phyloP scores from a whole-genome alignment of 2,797 vertebrate genomes.

The Gambusia yucatana region DNA sequence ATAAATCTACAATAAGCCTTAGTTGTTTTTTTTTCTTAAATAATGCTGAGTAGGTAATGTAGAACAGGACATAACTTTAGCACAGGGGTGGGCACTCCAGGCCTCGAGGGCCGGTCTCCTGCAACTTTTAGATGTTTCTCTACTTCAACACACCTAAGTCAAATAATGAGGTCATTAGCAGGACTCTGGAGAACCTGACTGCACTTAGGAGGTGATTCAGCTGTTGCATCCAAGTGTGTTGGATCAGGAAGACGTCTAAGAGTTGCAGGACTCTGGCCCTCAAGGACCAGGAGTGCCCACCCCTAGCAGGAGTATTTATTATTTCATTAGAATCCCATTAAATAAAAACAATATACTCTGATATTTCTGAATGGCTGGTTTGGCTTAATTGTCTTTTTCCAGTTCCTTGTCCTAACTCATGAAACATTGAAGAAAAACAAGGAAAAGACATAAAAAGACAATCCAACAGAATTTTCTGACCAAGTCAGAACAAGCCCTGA shows the following conservation, averaged over 20 bases:
- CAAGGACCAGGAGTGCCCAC: no score
- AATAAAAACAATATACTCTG: background rate
- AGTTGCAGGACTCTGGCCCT: no score
- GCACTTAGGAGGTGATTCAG: no score
- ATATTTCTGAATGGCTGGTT: background rate
- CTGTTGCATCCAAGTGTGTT: no score
- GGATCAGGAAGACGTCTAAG: no score
- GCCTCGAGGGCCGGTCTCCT: no score
- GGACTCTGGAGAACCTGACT: no score
- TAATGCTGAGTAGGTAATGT: background rate
- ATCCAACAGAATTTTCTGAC: background rate
- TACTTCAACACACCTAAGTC: no score
- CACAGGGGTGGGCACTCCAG: background rate
- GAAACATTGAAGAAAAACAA: background rate
- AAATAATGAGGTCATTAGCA: no score
- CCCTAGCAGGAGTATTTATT: background rate
- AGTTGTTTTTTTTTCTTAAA: background rate
- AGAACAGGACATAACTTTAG: background rate
- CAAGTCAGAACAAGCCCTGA: background rate
- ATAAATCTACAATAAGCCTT: background rate
- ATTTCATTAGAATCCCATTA: background rate
- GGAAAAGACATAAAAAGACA: background rate
- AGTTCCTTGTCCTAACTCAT: background rate
- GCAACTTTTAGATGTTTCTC: no score
- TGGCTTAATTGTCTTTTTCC: background rate